Evolutionary conservation across 2,113 vertebrate genomes (phyloP), one percentile per base, ranked within the genome.

Genomic region (Vireo altiloquus): DNA sequence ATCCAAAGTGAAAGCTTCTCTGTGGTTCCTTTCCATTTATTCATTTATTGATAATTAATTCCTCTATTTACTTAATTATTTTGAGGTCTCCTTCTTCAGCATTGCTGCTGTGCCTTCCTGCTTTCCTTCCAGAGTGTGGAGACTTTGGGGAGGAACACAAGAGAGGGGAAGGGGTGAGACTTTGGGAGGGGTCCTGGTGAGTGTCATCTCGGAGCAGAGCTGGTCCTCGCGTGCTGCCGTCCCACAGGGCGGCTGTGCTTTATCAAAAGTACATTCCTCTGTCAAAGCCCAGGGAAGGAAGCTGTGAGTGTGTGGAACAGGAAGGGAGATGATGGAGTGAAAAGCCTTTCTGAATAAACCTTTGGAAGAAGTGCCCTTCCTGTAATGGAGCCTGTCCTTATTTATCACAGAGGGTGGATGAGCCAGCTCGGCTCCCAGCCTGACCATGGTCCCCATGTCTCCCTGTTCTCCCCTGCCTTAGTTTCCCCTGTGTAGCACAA

Each of bases 391-490:
- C 25, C 0, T 60, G 53, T 42, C 70, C 66, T 50, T 90, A 22
- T 31, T 57, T 65, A 31, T 44, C 2, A 10, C 18, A 9, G 56
- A 59, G 57, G 7, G 24, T 18, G 27, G 24, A 24, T 35, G 40
- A 47, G n/a, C 35, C 35, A 20, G 30, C 30, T 60, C 1, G 1
- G 15, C 6, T 57, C 20, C 33, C 82, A 72, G 53, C 40, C 63
- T 1, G 5, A 33, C 56, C 10, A 0, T 0, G 1, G 9, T 54
- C 10, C 52, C 49, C 0, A 1, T 4, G 2, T 68, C 46, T 19
- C 70, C 28, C 13, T 18, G 25, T 23, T 31, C 35, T 70, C 56
- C 0, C 2, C 47, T 82, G 63, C 77, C 87, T 84, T 84, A 65
- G 81, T 89, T 94, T 95, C 84, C 63, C 54, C 14, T 77, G 49